Evolutionary conservation across 2,888 invertebrate genomes (phyloP).

Genomic region (Macrosoma leucophasiata): DNA sequence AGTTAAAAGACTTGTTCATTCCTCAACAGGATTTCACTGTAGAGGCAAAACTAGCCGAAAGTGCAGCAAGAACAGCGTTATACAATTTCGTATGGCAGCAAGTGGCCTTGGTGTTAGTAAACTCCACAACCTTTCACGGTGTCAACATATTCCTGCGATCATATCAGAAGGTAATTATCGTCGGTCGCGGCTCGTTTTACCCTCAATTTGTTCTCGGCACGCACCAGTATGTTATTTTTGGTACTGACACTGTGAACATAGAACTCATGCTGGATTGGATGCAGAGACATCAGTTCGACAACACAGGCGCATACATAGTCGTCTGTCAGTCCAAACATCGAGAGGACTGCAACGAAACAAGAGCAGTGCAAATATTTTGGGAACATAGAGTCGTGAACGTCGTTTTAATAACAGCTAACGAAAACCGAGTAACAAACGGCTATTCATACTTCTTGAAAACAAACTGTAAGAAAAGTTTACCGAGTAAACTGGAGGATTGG

Average conservation of each 20-base stretch:
- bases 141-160: conserved; percentile 39
- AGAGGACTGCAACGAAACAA: conserved; percentile 41
- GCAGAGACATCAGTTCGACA: conserved; percentile 38
- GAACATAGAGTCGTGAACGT: conserved; percentile 46
- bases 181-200: conserved; percentile 34
- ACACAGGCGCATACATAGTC: conserved; percentile 49
- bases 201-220: conserved; percentile 29
- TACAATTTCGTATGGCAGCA: conserved; percentile 49
- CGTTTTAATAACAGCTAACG: conserved; percentile 37
- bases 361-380: conserved; percentile 44
- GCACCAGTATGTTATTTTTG: conserved; percentile 47
- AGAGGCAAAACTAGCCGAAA: conserved; percentile 30
- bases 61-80: conserved; percentile 45
- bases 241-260: conserved; percentile 34
- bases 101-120: conserved; percentile 47
- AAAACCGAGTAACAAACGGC: conserved; percentile 26
- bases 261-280: conserved; percentile 36
- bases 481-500: conserved; percentile 33
- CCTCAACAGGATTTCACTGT: conserved; percentile 1
- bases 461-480: conserved; percentile 37
- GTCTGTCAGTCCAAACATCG: conserved; percentile 39
- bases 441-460: conserved; percentile 44
- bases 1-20: conserved; percentile 7
- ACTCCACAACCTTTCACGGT: conserved; percentile 37
- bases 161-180: conserved; percentile 39